Evolutionary conservation across 2,797 vertebrate species (phyloP), one percentile per base, ranked within the genome.

Genomic region (Pogonophryne albipinna): DNA sequence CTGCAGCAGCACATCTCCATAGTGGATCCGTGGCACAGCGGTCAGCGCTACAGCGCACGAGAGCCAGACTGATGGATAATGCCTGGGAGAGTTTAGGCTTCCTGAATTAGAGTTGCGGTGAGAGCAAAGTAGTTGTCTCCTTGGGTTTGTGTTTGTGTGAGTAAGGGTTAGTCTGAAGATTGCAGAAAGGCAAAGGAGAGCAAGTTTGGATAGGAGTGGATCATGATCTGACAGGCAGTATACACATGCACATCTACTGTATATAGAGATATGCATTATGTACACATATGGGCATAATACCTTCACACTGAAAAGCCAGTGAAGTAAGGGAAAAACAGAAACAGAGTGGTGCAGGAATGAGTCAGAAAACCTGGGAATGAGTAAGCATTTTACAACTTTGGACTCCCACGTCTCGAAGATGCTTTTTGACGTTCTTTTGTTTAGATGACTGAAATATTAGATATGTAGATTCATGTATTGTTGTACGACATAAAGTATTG

Each of bases 1-100:
- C 91, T 86, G 85, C 71, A 83, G 72, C 90, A 91, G 90, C 91
- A 92, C 84, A 89, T 86, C 76, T 59, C 57, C 51, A 83, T 82
- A 67, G 65, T 16, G 53, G 79, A 73, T 75, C 75, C 19, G 64
- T 68, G 73, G 83, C 67, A 74, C 52, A 64, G 53, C 8, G 68
- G 78, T 79, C 77, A 83, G 80, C 14, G 63, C 66, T 49, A 45
- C 67, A 34, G 56, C 31, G 41, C 68, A 59, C 59, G 52, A 66
- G 66, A 41, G 85, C 51, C 46, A 66, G 71, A 31, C 68, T 72
- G 72, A 72, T 85, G 68, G 75, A 86, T 55, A 66, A 87, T 41
- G 66, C 34, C 74, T 51, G 68, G 27, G 50, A n/a, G 68, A 79
- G 74, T 77, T 68, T 77, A 78, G 11, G 13, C 61, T 63, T 57